Evolutionary conservation across 2,888 invertebrate genomes (phyloP).

Genomic region (Anagyrus pseudococci): DNA sequence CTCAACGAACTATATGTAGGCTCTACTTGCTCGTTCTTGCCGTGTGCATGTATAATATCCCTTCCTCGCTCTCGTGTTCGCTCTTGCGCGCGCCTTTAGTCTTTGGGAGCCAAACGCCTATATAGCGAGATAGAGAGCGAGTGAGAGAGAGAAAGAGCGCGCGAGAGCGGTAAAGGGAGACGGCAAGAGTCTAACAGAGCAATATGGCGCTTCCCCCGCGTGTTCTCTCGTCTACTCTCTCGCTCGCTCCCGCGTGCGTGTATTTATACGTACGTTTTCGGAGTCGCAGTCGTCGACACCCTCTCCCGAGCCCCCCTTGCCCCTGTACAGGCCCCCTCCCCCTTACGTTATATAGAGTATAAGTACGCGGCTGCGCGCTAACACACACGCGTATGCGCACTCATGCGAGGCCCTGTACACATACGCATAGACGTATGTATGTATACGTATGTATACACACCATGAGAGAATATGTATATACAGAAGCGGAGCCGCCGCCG

Average conservation of each 20-base stretch:
- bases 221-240: neutral
- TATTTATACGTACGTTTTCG: slow-evolving; percentile 25
- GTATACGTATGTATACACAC: neutral
- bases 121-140: neutral
- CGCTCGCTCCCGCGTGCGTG: slow-evolving; percentile 2
- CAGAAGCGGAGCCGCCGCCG: no score
- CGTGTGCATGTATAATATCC: neutral
- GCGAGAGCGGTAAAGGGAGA: no score
- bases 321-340: slow-evolving; percentile 32
- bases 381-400: slow-evolving; percentile 8
- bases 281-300: slow-evolving; percentile 15
- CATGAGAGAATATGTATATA: no score
- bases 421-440: neutral
- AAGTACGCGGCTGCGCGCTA: slow-evolving; percentile 19
- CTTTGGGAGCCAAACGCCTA: neutral
- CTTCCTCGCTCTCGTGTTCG: neutral
- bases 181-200: slow-evolving; percentile 23
- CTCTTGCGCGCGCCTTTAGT: neutral
- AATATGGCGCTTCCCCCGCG: slow-evolving; percentile 33
- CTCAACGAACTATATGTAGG: neutral
- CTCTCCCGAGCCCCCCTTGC: slow-evolving; percentile 9
- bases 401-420: neutral
- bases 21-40: neutral
- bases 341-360: no score
- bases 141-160: neutral